phyloP scores from a whole-genome alignment of 2,113 vertebrate species.

The Carollia perspicillata region DNA sequence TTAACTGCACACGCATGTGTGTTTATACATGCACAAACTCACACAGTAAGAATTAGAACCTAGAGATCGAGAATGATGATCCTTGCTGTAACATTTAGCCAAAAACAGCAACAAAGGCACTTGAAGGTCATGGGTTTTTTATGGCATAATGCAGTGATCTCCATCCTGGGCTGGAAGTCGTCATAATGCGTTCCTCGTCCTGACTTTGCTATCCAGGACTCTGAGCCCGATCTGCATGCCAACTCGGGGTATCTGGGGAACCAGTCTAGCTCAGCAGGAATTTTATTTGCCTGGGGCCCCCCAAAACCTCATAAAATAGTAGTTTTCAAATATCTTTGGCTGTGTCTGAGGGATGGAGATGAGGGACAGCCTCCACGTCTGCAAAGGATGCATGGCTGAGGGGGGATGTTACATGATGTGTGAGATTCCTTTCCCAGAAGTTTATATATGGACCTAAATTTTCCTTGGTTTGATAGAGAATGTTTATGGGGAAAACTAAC shows the following conservation, averaged over 20 bases:
- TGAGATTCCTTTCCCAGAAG: conserved; percentile 25
- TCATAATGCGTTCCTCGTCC: neutral
- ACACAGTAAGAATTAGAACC: neutral
- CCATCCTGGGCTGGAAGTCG: neutral
- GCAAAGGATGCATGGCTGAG: neutral
- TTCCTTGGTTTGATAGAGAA: neutral
- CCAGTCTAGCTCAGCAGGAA: conserved; percentile 19
- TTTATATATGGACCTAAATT: neutral
- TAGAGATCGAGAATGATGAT: neutral
- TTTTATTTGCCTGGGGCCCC: neutral
- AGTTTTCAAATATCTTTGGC: conserved; percentile 26
- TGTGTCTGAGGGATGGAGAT: neutral
- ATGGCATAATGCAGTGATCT: neutral
- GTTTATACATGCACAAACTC: neutral
- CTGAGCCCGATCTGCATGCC: neutral
- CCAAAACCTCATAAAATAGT: conserved; percentile 26
- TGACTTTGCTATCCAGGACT: neutral
- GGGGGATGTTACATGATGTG: neutral
- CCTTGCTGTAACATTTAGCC: neutral
- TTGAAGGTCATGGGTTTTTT: neutral
- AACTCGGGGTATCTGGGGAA: neutral
- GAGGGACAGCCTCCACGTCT: neutral
- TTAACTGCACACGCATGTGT: neutral
- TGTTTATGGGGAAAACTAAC: neutral
- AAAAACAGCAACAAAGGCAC: neutral